Conservation (phyloP, 2,888 invertebrate genomes). For the Troglohyphantes excavatus region DNA sequence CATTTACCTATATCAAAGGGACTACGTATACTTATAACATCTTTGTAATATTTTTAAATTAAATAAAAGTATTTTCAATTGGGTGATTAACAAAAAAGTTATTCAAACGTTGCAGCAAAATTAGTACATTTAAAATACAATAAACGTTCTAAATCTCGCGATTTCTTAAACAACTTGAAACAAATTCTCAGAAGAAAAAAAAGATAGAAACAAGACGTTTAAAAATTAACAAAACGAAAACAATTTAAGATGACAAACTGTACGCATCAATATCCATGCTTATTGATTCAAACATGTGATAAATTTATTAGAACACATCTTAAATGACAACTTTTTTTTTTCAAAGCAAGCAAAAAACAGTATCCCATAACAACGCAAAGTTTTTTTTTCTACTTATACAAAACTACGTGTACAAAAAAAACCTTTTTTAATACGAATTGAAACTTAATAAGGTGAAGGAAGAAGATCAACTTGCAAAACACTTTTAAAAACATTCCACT, state of each 20-base stretch:
- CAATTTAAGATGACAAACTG: neutral
- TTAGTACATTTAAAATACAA: no score
- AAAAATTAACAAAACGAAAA: neutral
- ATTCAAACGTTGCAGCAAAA: no score
- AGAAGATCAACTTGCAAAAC: constrained; percentile 73
- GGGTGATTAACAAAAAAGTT: no score
- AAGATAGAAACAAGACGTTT: neutral
- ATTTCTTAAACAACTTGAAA: no score
- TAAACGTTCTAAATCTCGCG: no score
- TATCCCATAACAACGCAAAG: constrained; percentile 53
- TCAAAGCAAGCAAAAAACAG: constrained; percentile 5
- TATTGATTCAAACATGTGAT: constrained; percentile 5
- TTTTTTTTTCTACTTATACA: constrained; percentile 33
- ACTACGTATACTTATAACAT: no score
- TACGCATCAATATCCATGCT: neutral
- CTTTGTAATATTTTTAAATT: no score
- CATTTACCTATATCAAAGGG: no score
- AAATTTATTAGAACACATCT: constrained; percentile 12
- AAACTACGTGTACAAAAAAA: neutral
- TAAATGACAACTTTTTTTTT: constrained; percentile 37
- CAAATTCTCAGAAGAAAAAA: no score
- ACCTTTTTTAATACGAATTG: constrained; percentile 47
- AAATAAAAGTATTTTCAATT: no score
- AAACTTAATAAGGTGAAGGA: constrained; percentile 57
- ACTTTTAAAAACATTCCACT: constrained; percentile 75